Base-by-base conservation (phyloP, 2,888 invertebrate genomes). In the Drosophila nr. perissopoda region DNA sequence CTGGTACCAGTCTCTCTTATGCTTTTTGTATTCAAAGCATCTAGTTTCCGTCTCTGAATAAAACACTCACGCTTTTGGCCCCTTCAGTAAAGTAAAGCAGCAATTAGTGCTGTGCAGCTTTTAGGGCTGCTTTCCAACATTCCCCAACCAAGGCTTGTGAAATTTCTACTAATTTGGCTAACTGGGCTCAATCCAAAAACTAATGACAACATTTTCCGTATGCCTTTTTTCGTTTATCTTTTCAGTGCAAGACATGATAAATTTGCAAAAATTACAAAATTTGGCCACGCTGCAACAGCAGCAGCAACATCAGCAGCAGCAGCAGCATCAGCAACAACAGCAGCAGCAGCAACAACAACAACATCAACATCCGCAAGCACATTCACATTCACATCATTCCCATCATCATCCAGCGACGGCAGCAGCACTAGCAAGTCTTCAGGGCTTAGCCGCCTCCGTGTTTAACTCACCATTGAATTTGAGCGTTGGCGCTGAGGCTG, bases 401-500 rank as follows among this genome's bases (percentile, higher is more conserved):
- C 88, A 86, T 68, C 84, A 82, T 73, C 87, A 87, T 75, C 76
- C 82, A 51, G 82, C 91, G 76, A 81, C 90, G 79, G 83, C 90
- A 62, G 95, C 95, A 33, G 95, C 95, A 87, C 94, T 95, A 74
- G 95, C 96, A 68, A 95, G 95, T 83, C 94, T 95, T 81, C 95
- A 95, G 91, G 95, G 94, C 91, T 92, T 94, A 88, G 93, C 94
- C 33, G 94, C 94, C 78, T 94, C 94, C 81, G 95, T 96, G 91
- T 96, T 96, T 93, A 96, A 97, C 93, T 96, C 97, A 69, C 97
- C 97, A 38, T 94, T 97, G 86, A 97, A 97, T 93, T 94, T 97
- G 88, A 97, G 97, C 93, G 96, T 97, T 87, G 96, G 96, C 90
- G 91, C 91, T 36, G 87, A 89, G 78, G 82, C 81, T 36, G 69